Percentiles rank a stretch among this genome's conserved stretches.
phyloP scores from a whole-genome alignment of 2,113 vertebrate genomes.

The Cynopterus brachyotis region DNA sequence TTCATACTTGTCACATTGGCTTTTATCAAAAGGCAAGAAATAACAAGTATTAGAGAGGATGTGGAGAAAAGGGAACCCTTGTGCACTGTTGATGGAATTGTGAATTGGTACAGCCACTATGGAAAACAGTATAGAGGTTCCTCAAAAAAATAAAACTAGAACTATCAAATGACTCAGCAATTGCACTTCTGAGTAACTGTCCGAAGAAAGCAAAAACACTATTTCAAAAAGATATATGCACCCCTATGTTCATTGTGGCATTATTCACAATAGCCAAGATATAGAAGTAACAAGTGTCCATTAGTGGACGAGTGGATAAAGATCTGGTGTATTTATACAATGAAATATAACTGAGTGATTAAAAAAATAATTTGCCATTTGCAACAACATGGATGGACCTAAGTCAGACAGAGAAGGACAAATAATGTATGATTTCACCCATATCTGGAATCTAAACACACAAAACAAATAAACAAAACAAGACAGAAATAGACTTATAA shows the following conservation, averaged over 20 bases:
- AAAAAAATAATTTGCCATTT: not conserved
- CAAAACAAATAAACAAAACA: not conserved
- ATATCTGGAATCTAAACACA: not conserved
- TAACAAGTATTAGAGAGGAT: not conserved
- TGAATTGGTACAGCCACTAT: not conserved
- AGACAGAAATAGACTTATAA: not conserved
- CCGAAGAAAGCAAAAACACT: not conserved
- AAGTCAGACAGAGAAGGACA: not conserved
- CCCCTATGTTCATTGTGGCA: not conserved
- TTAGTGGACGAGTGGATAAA: not conserved
- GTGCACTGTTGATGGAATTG: not conserved
- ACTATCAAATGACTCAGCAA: not conserved
- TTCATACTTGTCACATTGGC: not conserved
- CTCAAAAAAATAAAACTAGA: not conserved
- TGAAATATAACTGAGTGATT: not conserved
- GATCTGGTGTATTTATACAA: not conserved
- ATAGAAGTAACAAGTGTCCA: not conserved
- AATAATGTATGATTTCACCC: not conserved
- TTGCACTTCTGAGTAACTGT: not conserved
- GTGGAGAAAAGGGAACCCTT: not conserved
- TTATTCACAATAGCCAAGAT: not conserved
- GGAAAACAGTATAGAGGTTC: not conserved
- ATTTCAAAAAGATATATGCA: not conserved
- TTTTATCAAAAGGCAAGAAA: not conserved
- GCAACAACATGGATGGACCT: not conserved